These are phyloP conservation scores for Drosophila colorata DNA, from an alignment of 2,888 invertebrate genomes.

Conservation along the genomic window DNA sequence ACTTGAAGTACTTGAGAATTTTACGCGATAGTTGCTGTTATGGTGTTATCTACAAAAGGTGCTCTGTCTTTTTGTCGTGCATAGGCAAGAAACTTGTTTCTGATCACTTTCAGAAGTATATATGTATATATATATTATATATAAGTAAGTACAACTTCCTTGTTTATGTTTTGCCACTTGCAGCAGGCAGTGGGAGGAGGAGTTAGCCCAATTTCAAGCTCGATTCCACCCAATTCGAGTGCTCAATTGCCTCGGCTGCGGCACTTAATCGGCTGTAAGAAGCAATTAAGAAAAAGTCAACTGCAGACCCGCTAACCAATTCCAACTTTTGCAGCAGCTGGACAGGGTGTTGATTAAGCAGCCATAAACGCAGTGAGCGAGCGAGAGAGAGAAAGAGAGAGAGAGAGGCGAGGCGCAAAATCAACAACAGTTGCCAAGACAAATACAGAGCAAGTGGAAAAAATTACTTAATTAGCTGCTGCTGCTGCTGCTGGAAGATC, in stretches of 20 bases:
- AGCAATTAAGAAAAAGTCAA: constrained; percentile 75
- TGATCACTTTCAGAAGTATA: background rate
- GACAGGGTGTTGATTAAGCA: constrained; percentile 70
- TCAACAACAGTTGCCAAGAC: constrained; percentile 40
- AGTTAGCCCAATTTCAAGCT: constrained; percentile 62
- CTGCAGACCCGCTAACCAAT: constrained; percentile 61
- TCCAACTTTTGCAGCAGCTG: constrained; percentile 38
- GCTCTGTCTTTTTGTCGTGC: too few relatives aligned
- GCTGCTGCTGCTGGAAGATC: constrained; percentile 17
- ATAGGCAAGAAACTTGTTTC: too few relatives aligned
- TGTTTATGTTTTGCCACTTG: constrained; percentile 15
- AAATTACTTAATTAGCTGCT: constrained; percentile 80
- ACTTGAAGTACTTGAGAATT: too few relatives aligned
- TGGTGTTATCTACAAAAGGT: too few relatives aligned
- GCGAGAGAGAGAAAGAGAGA: background rate
- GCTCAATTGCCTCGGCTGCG: constrained; percentile 43
- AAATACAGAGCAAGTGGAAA: constrained; percentile 45
- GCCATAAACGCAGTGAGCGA: background rate
- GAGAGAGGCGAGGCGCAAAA: constrained; percentile 27
- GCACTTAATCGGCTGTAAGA: constrained; percentile 67
- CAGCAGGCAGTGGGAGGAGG: constrained; percentile 12
- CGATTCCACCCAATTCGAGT: constrained; percentile 53
- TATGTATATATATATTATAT: background rate
- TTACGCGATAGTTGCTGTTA: background rate
- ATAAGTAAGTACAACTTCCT: background rate